Conservation (phyloP, 1,140 invertebrate species). For the Penaeus chinensis region DNA sequence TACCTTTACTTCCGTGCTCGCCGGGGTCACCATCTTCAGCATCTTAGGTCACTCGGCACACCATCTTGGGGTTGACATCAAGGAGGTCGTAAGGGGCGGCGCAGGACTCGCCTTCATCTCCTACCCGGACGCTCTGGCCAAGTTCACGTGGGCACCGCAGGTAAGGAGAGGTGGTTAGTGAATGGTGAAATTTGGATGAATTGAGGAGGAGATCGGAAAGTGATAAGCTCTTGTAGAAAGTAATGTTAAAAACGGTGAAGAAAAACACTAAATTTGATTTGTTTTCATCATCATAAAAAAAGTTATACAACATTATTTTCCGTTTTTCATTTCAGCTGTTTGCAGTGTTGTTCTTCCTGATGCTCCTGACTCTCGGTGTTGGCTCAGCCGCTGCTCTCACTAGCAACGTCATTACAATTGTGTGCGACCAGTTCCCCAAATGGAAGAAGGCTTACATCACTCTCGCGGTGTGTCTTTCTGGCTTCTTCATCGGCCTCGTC, state of each 20-base stretch:
- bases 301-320: too few relatives aligned
- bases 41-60: slow-evolving; percentile 74
- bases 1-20: slow-evolving; percentile 80
- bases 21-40: slow-evolving; percentile 88
- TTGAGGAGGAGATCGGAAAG: too few relatives aligned
- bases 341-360: slow-evolving; percentile 88
- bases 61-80: slow-evolving; percentile 70
- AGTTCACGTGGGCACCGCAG: slow-evolving; percentile 81
- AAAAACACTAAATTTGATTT: too few relatives aligned
- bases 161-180: slow-evolving; percentile 66
- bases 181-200: too few relatives aligned
- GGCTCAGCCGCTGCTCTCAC: slow-evolving; percentile 69
- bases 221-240: too few relatives aligned
- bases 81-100: slow-evolving; percentile 76
- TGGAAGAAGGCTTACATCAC: slow-evolving; percentile 75
- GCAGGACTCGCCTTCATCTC: slow-evolving; percentile 82
- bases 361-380: slow-evolving; percentile 82
- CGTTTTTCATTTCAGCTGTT: slow-evolving; percentile 74
- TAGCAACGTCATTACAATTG: slow-evolving; percentile 76
- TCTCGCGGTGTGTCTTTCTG: slow-evolving; percentile 71
- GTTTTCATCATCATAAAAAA: too few relatives aligned
- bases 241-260: too few relatives aligned
- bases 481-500: slow-evolving; percentile 78
- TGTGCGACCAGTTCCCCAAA: slow-evolving; percentile 78
- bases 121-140: slow-evolving; percentile 89